Percentiles rank a stretch among this genome's conserved stretches.
phyloP scores from a whole-genome alignment of 2,888 invertebrate genomes.

The Bugulina stolonifera region DNA sequence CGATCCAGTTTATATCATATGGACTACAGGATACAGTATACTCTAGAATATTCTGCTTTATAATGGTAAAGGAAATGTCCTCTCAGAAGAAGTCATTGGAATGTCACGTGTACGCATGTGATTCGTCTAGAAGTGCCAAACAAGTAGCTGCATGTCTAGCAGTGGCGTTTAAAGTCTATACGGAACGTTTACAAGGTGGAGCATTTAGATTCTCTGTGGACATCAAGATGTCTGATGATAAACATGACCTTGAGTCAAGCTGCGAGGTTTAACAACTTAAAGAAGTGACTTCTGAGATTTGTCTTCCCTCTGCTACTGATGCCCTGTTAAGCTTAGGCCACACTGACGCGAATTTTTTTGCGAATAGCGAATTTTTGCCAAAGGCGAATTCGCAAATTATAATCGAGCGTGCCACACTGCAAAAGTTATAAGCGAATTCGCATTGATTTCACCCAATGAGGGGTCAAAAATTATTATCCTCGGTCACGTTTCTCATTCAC shows the following conservation, averaged over 20 bases:
- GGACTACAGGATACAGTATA: constrained; percentile 51
- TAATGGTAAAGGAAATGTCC: constrained; percentile 47
- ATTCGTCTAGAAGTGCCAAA: constrained; percentile 29
- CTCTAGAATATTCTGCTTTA: constrained; percentile 48
- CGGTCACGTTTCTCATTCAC: no score
- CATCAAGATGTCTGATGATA: background rate
- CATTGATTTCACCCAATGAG: no score
- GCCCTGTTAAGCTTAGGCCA: no score
- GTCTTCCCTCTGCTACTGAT: no score
- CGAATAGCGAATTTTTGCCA: no score
- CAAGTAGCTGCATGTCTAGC: constrained; percentile 2
- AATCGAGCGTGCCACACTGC: no score
- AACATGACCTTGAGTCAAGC: background rate
- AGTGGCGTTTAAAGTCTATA: background rate
- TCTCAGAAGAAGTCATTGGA: constrained; percentile 40
- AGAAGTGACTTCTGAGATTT: no score
- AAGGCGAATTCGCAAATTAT: no score
- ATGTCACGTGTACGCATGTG: constrained; percentile 48
- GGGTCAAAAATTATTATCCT: no score
- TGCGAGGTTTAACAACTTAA: background rate
- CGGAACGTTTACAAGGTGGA: constrained; percentile 2
- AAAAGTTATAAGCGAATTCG: no score
- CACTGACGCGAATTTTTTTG: no score
- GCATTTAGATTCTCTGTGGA: background rate
- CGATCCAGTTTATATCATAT: constrained; percentile 51